Conservation (phyloP, 2,888 invertebrate genomes). For the Caenorhabditis afra region DNA sequence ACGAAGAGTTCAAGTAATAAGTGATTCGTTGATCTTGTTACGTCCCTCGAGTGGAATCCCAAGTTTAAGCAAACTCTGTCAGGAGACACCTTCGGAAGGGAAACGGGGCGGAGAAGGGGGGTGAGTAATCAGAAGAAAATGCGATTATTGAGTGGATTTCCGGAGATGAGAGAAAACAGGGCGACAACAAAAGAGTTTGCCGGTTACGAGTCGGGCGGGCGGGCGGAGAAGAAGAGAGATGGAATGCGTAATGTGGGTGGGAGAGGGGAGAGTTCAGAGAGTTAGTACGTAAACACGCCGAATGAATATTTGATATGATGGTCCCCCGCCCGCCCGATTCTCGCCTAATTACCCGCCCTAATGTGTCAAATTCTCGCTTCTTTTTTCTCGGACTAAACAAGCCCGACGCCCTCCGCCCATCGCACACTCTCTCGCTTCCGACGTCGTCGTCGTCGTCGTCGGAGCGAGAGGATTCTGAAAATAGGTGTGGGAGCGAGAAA, state of each 20-base stretch:
- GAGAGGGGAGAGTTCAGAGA: conserved; percentile 7
- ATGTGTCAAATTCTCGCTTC: conserved; percentile 31
- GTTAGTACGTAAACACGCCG: conserved; percentile 30
- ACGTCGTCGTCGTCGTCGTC: too few relatives aligned
- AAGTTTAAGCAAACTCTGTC: too few relatives aligned
- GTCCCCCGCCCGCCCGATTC: background rate
- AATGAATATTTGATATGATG: conserved; percentile 50
- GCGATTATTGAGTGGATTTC: conserved; percentile 2
- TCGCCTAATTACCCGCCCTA: conserved; percentile 30
- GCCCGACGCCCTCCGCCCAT: background rate
- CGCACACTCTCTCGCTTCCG: conserved; percentile 8
- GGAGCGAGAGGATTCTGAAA: conserved; percentile 9
- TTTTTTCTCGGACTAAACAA: conserved; percentile 10
- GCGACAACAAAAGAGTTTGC: background rate
- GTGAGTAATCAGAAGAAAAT: conserved; percentile 10
- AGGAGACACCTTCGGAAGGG: too few relatives aligned
- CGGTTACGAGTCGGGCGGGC: background rate
- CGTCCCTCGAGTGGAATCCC: too few relatives aligned
- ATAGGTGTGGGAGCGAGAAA: conserved; percentile 28
- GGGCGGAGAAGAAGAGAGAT: conserved; percentile 1
- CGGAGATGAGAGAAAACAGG: too few relatives aligned
- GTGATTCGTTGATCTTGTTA: too few relatives aligned
- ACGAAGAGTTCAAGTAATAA: background rate
- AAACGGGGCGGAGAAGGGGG: background rate
- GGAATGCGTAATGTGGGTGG: conserved; percentile 51